Conservation (phyloP, 1,140 invertebrate species). For the Aphelinus certus region DNA sequence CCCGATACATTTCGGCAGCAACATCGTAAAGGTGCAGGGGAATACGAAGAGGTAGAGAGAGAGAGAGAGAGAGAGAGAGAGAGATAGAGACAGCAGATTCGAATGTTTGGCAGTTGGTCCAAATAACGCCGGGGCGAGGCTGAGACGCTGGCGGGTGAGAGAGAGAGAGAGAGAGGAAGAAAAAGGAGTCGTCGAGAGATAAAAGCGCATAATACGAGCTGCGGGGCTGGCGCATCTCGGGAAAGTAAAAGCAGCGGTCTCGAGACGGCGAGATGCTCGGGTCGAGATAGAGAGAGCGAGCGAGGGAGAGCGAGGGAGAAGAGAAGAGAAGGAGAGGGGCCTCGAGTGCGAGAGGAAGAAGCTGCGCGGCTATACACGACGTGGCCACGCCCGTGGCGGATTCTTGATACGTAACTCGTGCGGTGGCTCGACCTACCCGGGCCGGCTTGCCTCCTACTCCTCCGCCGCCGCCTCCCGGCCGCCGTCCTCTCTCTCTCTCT, state of each 20-base stretch:
- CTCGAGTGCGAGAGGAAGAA: slow-evolving; percentile 4
- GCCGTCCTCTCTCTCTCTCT: slow-evolving; percentile 32
- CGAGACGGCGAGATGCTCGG: no score
- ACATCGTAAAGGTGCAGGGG: no score
- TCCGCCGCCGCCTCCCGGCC: slow-evolving; percentile 41
- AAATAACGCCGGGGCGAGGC: no score
- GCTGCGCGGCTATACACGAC: slow-evolving; percentile 44
- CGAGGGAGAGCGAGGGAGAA: slow-evolving; percentile 17
- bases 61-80: not conserved
- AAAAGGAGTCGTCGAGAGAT: no score
- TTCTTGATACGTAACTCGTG: slow-evolving; percentile 67
- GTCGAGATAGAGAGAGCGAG: slow-evolving; percentile 41
- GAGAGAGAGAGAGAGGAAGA: not conserved
- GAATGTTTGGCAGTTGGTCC: no score
- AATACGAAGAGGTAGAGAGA: not conserved
- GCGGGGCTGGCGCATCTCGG: no score
- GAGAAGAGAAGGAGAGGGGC: slow-evolving; percentile 1
- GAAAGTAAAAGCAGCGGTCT: no score
- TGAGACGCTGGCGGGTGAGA: not conserved
- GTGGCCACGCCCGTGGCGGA: slow-evolving; percentile 65
- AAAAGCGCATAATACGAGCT: no score
- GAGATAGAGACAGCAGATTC: no score
- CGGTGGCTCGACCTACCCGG: slow-evolving; percentile 65
- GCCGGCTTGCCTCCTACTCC: slow-evolving; percentile 49
- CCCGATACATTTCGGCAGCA: no score